A percentile compares a stretch with the other conserved stretches of the same genome.
These are phyloP conservation scores for Hyla sarda DNA, from an alignment of 2,113 vertebrate genomes.

Conservation along the genomic window DNA sequence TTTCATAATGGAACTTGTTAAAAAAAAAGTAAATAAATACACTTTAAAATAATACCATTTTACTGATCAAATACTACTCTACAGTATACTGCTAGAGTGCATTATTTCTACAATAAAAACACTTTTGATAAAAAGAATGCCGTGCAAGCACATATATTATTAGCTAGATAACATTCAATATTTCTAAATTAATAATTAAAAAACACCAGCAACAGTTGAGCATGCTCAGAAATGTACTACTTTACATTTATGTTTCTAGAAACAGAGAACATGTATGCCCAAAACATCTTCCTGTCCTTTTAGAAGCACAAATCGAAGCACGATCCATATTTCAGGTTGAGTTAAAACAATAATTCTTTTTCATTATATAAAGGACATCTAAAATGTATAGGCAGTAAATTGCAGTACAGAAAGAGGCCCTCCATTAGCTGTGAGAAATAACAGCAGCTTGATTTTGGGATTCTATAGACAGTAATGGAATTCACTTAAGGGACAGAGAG, in stretches of 20 bases:
- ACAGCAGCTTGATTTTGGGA: slow-evolving; percentile 19
- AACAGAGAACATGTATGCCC: not conserved
- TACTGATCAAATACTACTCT: too few species aligned
- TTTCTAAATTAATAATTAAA: too few species aligned
- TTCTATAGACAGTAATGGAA: slow-evolving; percentile 44
- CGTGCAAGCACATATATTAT: too few species aligned
- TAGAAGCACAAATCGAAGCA: slow-evolving; percentile 18
- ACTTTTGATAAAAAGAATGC: too few species aligned
- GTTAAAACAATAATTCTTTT: slow-evolving; percentile 25
- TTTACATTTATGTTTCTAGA: not conserved
- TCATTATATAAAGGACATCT: slow-evolving; percentile 32
- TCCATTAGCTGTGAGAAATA: slow-evolving; percentile 44
- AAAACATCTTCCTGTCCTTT: not conserved
- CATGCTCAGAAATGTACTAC: not conserved
- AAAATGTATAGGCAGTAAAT: slow-evolving; percentile 21
- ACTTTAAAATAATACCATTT: too few species aligned
- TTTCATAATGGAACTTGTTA: too few species aligned
- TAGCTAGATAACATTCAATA: too few species aligned
- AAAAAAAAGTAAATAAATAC: too few species aligned
- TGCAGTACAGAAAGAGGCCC: slow-evolving; percentile 4
- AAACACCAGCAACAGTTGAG: too few species aligned
- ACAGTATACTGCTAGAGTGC: too few species aligned
- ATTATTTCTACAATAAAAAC: too few species aligned
- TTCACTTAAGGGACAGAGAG: slow-evolving; percentile 18
- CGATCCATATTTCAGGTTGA: slow-evolving; percentile 7